phyloP scores from a whole-genome alignment of 2,888 invertebrate species.

The Drosophila prolongata region DNA sequence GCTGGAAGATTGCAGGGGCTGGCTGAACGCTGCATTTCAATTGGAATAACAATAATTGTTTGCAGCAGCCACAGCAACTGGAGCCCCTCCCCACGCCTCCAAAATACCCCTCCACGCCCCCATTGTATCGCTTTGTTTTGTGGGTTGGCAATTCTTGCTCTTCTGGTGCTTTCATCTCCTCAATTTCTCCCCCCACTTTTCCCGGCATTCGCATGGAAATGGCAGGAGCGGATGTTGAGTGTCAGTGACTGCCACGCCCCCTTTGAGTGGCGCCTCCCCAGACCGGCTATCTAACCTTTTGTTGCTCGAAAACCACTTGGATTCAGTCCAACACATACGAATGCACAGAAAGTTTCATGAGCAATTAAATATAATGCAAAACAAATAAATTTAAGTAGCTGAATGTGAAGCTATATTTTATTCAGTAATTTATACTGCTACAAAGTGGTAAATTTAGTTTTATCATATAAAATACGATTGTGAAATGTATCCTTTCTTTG shows the following conservation, averaged over 20 bases:
- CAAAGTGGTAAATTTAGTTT: neutral
- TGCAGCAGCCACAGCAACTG: constrained; percentile 45
- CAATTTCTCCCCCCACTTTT: constrained; percentile 7
- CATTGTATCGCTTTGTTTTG: constrained; percentile 45
- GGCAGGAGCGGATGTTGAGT: constrained; percentile 50
- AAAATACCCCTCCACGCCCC: neutral
- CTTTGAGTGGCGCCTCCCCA: neutral
- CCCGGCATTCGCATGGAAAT: constrained; percentile 12
- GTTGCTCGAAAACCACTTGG: constrained; percentile 21
- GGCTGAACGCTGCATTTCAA: constrained; percentile 58
- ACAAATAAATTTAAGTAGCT: neutral
- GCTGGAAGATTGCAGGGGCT: constrained; percentile 6
- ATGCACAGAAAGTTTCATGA: constrained; percentile 1
- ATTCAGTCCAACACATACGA: neutral
- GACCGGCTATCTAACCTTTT: constrained; percentile 28
- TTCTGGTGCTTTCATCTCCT: constrained; percentile 20
- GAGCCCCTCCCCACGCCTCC: neutral
- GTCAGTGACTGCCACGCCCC: constrained; percentile 41
- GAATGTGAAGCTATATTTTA: neutral
- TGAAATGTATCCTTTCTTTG: too few relatives aligned
- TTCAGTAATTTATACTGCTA: neutral
- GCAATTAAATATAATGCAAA: constrained; percentile 13
- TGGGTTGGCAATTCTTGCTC: constrained; percentile 44
- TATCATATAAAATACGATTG: too few relatives aligned
- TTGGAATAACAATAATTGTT: constrained; percentile 74